Percentiles rank a stretch among this genome's conserved stretches.
Evolutionary conservation across 37 sponge, comb jelly and placozoan genomes (phyloP).

Genomic region (Halichondria panicea): DNA sequence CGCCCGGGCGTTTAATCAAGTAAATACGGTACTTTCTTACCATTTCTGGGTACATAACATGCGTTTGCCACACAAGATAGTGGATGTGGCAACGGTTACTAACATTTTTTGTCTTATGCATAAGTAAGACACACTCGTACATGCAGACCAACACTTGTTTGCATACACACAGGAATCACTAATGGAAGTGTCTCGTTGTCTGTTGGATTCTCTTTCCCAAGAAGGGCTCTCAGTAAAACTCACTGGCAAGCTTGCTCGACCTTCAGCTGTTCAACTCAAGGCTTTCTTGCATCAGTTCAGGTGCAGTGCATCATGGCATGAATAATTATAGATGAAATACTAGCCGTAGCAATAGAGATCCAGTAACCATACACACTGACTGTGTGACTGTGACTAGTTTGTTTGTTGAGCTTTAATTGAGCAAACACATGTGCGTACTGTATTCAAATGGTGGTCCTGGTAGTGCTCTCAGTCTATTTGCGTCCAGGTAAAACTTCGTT

Average conservation of each 20-base stretch:
- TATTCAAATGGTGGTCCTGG: no score
- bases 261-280: constrained; percentile 40
- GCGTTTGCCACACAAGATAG: no score
- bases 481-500: no score
- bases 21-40: no score
- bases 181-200: constrained; percentile 59
- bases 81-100: no score
- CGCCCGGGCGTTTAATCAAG: no score
- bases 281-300: constrained; percentile 53
- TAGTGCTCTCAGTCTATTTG: no score
- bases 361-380: background rate
- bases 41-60: no score
- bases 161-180: constrained; percentile 61
- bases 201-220: constrained; percentile 54
- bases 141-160: background rate
- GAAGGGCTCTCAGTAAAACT: constrained; percentile 45
- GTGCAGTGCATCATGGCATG: constrained; percentile 3
- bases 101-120: background rate
- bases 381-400: background rate
- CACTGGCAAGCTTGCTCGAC: constrained; percentile 44
- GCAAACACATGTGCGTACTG: no score
- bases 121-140: constrained; percentile 1
- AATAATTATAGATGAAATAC: no score
- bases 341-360: background rate
- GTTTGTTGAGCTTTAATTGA: no score